Base-by-base conservation (phyloP, 2,113 vertebrate species). In the Tor tambroides region DNA sequence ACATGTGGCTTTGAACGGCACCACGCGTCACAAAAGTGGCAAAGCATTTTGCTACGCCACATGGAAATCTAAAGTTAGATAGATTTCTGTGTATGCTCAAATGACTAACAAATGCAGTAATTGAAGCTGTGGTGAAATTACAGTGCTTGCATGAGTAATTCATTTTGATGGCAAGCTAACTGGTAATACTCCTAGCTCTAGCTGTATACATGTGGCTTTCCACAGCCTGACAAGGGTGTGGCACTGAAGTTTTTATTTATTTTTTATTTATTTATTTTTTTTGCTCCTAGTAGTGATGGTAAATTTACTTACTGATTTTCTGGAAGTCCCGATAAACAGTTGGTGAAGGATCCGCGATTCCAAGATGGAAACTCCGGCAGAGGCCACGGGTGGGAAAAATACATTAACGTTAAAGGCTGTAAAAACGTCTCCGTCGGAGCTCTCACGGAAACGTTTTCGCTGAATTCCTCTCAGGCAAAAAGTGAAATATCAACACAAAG, bases 401-500 rank as follows among this genome's bases (percentile, higher is more conserved):
- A 67, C 4, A 11, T 5, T 12, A 56, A 56, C 54, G 4, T 61
- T 26, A 61, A 71, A 3, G 67, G 12, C 69, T 72, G 69, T 72
- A 2, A 72, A 72, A 72, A 72, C 8, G 32, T 72, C 69, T 38
- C 32, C 32, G 67, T 35, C 67, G 32, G 7, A 72, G 67, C 67
- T 35, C 67, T 71, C 30, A 71, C 67, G 0, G 19, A 38, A 72
- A 72, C 32, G 30, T 38, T 38, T 72, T 72, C 6, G 69, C 32
- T 72, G 67, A 71, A 71, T 72, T 72, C 19, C 32, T 72, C 67
- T 71, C 67, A 71, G 17, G 67, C 32, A 23, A 72, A 71, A 71
- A 72, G 69, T 72, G 8, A 38, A 72, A 72, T 32, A 72, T 72
- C 69, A 72, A 72, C 69, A 72, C 32, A 38, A 72, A 72, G 32